Evolutionary conservation across 1,140 invertebrate genomes (phyloP).

Genomic region (Brachystomella parvula): DNA sequence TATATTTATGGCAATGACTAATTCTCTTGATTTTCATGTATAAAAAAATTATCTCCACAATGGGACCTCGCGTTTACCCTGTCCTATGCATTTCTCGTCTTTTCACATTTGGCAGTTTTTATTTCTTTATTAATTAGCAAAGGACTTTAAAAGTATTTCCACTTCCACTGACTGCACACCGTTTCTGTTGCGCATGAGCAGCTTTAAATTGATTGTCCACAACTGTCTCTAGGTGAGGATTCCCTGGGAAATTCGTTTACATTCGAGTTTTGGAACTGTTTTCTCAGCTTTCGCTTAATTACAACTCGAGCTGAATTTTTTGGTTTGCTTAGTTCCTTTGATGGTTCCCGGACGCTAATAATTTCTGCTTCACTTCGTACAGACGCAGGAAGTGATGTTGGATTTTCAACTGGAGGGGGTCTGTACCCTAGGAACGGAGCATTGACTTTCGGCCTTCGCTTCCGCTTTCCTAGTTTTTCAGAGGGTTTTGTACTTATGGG

Average conservation of each 20-base stretch:
- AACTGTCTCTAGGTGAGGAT: neutral
- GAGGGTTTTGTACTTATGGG: neutral
- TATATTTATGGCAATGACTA: too few relatives aligned
- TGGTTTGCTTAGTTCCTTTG: neutral
- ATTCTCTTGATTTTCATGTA: too few relatives aligned
- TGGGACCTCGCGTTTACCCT: too few relatives aligned
- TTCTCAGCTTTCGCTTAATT: neutral
- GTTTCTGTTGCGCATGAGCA: neutral
- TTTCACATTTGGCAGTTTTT: too few relatives aligned
- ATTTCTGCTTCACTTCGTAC: too few relatives aligned
- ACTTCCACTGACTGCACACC: neutral
- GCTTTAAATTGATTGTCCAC: neutral
- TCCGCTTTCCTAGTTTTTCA: neutral
- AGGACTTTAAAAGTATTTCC: slow-evolving; percentile 5
- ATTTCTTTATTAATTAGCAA: too few relatives aligned
- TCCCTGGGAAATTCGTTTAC: neutral
- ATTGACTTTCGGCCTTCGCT: neutral
- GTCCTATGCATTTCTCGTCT: too few relatives aligned
- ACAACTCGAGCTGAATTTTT: neutral
- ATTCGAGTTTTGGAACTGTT: neutral
- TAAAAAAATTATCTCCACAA: too few relatives aligned
- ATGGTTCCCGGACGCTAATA: too few relatives aligned
- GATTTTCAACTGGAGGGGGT: neutral
- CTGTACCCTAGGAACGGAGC: neutral
- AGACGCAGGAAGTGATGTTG: too few relatives aligned